These are phyloP conservation scores for Dendroctonus valens DNA, from an alignment of 1,140 invertebrate genomes.

Conservation along the genomic window DNA sequence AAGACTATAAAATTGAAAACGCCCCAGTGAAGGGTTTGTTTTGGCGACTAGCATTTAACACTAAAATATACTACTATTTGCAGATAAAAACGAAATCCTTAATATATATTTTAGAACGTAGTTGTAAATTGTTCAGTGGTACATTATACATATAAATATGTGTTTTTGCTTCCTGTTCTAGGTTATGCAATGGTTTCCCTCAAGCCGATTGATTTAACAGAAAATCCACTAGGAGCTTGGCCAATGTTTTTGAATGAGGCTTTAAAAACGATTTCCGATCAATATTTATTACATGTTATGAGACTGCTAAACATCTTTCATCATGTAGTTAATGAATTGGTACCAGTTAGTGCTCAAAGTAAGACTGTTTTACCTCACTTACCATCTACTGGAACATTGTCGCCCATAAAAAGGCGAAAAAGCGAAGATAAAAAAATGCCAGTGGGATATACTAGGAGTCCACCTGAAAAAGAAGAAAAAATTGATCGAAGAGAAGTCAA, in stretches of 20 bases:
- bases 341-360: conserved; percentile 59
- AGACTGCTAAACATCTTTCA: conserved; percentile 72
- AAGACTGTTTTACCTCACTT: conserved; percentile 56
- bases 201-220: conserved; percentile 27
- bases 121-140: too few relatives aligned
- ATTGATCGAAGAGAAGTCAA: conserved; percentile 50
- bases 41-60: too few relatives aligned
- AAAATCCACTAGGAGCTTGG: conserved; percentile 49
- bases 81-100: too few relatives aligned
- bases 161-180: conserved; percentile 13
- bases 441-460: background rate
- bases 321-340: conserved; percentile 73
- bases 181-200: conserved; percentile 23
- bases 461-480: conserved; percentile 41
- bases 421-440: conserved; percentile 38
- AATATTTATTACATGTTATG: conserved; percentile 65
- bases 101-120: too few relatives aligned
- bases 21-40: too few relatives aligned
- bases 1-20: too few relatives aligned
- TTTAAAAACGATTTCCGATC: conserved; percentile 55
- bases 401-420: conserved; percentile 54
- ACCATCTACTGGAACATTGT: conserved; percentile 50
- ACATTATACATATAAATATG: too few relatives aligned
- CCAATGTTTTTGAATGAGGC: conserved; percentile 56
- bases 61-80: too few relatives aligned